Percentiles rank a stretch among this genome's conserved stretches.
Evolutionary conservation across 2,797 vertebrate species (phyloP).

Genomic region (Sparus aurata): DNA sequence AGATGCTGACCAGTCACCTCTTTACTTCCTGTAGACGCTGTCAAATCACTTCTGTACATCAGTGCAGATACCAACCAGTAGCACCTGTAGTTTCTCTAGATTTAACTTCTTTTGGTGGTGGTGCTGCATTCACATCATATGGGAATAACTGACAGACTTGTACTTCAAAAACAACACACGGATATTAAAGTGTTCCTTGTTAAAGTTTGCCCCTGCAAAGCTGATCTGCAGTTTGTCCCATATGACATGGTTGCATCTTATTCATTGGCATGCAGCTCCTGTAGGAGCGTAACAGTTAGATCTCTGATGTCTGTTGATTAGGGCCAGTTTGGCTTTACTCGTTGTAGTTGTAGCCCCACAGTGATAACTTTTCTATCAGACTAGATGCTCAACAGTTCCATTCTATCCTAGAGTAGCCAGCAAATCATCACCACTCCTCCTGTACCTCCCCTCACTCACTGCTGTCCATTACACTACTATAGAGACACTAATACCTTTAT

Average conservation of each 20-base stretch:
- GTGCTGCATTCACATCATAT: slow-evolving; percentile 55
- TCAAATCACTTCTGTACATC: slow-evolving; percentile 32
- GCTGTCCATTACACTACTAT: slow-evolving; percentile 45
- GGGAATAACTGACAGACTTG: slow-evolving; percentile 37
- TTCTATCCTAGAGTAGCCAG: slow-evolving; percentile 22
- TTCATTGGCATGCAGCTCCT: slow-evolving; percentile 35
- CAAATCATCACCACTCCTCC: slow-evolving; percentile 38
- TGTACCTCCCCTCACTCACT: slow-evolving; percentile 30
- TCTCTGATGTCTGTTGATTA: slow-evolving; percentile 5
- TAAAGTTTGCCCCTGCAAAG: neutral
- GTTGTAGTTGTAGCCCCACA: slow-evolving; percentile 12
- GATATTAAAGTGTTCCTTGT: neutral
- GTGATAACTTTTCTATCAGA: no score
- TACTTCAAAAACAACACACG: neutral
- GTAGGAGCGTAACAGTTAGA: slow-evolving; percentile 3
- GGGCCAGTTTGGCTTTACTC: neutral
- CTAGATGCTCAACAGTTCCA: neutral
- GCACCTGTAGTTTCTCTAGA: slow-evolving; percentile 13
- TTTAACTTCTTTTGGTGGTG: slow-evolving; percentile 14
- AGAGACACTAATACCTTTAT: slow-evolving; percentile 63
- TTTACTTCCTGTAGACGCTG: slow-evolving; percentile 51
- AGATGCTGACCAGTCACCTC: slow-evolving; percentile 68
- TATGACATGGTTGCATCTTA: slow-evolving; percentile 53
- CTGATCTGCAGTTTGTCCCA: slow-evolving; percentile 44
- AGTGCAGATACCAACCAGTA: slow-evolving; percentile 29